Percentiles rank a stretch among this genome's conserved stretches.
phyloP scores from a whole-genome alignment of 2,113 vertebrate species.

The Pavo muticus region DNA sequence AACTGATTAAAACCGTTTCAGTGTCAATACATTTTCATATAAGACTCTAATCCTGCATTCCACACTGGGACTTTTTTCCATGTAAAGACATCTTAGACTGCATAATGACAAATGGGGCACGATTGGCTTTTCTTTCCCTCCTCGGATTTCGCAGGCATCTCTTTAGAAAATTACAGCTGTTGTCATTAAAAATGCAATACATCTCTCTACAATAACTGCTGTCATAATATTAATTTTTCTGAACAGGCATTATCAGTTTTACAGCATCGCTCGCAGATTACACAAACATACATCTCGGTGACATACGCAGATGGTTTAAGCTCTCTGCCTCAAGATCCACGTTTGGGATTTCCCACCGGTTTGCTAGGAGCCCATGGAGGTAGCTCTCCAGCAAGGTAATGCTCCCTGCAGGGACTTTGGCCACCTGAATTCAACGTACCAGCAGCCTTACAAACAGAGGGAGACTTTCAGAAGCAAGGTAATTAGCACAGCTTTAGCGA shows the following conservation, averaged over 20 bases:
- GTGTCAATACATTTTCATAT: slow-evolving; percentile 2
- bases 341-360: background rate
- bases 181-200: background rate
- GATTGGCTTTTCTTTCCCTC: background rate
- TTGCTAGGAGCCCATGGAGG: background rate
- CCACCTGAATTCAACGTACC: background rate
- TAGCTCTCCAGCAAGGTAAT: background rate
- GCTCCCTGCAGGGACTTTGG: background rate
- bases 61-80: background rate
- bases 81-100: background rate
- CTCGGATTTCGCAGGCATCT: background rate
- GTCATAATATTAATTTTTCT: background rate
- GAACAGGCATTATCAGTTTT: background rate
- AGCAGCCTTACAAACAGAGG: background rate
- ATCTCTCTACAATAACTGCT: background rate
- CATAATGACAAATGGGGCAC: background rate
- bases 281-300: background rate
- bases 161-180: background rate
- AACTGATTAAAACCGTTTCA: slow-evolving; percentile 43
- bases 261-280: background rate
- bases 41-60: background rate
- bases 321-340: background rate
- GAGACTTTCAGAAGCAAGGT: background rate
- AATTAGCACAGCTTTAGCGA: background rate
- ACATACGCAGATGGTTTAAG: background rate